phyloP scores from a whole-genome alignment of 2,888 invertebrate species.

The Acrobasis suavella region DNA sequence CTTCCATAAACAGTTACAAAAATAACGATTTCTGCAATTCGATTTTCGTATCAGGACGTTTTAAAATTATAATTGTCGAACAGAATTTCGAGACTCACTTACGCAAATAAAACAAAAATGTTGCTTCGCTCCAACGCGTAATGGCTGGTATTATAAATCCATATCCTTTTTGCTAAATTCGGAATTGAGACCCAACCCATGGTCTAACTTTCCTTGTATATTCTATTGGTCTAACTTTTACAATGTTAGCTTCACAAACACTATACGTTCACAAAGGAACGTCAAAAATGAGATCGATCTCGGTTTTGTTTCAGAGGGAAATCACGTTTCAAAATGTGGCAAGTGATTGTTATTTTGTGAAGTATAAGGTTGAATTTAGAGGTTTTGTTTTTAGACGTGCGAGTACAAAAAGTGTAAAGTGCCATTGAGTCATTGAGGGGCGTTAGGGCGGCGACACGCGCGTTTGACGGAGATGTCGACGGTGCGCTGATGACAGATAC shows the following conservation, averaged over 20 bases:
- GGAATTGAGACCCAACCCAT: no score
- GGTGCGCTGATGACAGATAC: conserved; percentile 1
- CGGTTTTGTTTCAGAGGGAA: conserved; percentile 3
- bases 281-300: neutral
- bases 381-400: neutral
- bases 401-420: conserved; percentile 9
- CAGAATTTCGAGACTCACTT: no score
- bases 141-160: no score
- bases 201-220: no score
- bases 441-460: conserved; percentile 16
- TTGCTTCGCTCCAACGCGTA: no score
- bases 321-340: neutral
- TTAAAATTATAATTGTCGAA: no score
- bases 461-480: conserved; percentile 2
- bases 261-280: conserved; percentile 2
- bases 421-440: neutral
- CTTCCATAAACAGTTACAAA: no score
- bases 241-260: conserved; percentile 8
- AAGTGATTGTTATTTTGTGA: neutral
- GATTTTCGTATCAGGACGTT: no score
- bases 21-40: no score
- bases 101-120: no score
- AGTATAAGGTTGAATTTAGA: neutral
- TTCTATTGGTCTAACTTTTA: neutral
- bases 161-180: no score